A percentile compares a stretch with the other conserved stretches of the same genome.
These are phyloP conservation scores for Rhadinocentrus ornatus DNA, from an alignment of 2,797 vertebrate genomes.

Conservation along the genomic window DNA sequence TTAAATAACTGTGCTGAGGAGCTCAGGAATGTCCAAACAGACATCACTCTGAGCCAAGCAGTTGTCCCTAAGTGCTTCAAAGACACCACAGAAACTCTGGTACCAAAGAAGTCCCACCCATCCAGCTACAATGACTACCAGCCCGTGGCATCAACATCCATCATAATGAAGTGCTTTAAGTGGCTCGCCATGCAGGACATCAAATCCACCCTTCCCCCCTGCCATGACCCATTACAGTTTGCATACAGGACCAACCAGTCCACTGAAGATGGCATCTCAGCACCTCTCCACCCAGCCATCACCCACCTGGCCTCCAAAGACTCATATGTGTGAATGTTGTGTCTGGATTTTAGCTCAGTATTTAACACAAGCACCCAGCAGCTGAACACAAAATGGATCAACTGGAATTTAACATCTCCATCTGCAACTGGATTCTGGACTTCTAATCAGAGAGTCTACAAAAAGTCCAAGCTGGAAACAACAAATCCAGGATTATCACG, in stretches of 20 bases:
- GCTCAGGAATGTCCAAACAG: too few species aligned
- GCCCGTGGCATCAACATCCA: neutral
- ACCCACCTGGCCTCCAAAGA: neutral
- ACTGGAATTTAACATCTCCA: too few species aligned
- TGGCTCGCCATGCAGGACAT: neutral
- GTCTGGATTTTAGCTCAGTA: neutral
- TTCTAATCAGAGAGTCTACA: too few species aligned
- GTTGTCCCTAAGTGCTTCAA: neutral
- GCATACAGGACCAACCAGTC: neutral
- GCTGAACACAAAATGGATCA: too few species aligned
- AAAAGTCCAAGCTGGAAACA: too few species aligned
- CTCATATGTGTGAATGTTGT: neutral
- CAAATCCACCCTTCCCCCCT: neutral
- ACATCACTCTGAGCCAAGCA: too few species aligned
- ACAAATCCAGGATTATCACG: too few species aligned
- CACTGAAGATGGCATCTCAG: neutral
- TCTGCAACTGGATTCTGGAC: too few species aligned
- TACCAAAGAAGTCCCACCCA: neutral
- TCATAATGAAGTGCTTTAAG: neutral
- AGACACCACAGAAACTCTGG: neutral
- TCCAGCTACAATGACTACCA: neutral
- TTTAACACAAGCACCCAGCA: neutral
- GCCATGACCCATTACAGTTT: neutral
- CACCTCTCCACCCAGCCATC: neutral
- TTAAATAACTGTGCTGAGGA: too few species aligned